Evolutionary conservation across 2,797 vertebrate genomes (phyloP), one percentile per base, ranked within the genome.

Genomic region (Pipistrellus pipistrellus): DNA sequence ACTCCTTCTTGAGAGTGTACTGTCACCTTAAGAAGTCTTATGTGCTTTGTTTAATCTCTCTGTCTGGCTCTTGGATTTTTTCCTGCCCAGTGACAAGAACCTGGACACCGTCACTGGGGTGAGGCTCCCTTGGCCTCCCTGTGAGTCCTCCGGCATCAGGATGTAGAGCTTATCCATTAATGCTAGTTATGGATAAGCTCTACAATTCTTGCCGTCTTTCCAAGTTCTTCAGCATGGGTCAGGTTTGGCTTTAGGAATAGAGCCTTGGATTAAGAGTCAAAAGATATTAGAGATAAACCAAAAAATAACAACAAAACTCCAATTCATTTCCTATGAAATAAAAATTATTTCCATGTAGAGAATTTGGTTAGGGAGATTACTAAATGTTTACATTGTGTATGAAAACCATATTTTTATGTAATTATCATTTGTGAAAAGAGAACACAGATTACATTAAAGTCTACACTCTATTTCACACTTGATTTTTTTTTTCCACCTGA

Each of bases 401-500:
- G 25, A 17, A 41, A 88, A 85, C 23, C 17, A 44, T 72, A 53
- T 89, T 78, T 78, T 85, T 72, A 77, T 17, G n/a, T 53, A 41
- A 89, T 76, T 89, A 48, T 25, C 21, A 32, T 71, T 85, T 46
- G 25, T 73, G 41, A 48, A 82, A 94, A 86, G 18, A 80, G 8
- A 80, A 48, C 48, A 73, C 18, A 21, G 59, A 64, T n/a, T 76
- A 94, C 44, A 76, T 82, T 62, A 48, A 7, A n/a, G 25, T 57
- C n/a, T 72, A 25, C n/a, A 13, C 71, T 89, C n/a, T 77, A 25
- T 51, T 72, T 57, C 71, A 82, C 44, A 25, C 76, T 72, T 77
- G 48, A 64, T 46, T 53, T 86, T 84, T 86, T 84, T 84, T 85
- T 85, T 90, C 64, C 30, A 53, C 27, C 41, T 69, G 11, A 59